Conservation (phyloP, 2,888 invertebrate genomes). For the Brachypalpus laphriformis region DNA sequence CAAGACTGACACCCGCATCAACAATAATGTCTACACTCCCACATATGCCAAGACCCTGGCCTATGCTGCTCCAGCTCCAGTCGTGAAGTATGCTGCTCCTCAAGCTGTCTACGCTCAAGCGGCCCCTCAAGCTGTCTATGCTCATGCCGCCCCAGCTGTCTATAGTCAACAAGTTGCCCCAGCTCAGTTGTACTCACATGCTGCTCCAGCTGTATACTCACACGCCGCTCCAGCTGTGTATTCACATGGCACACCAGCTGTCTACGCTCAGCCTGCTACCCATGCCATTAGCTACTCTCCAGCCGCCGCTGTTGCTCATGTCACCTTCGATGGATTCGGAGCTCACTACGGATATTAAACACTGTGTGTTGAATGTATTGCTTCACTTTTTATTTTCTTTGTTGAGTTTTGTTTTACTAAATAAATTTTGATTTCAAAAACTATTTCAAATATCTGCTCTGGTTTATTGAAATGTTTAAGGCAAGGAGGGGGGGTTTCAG, state of each 20-base stretch:
- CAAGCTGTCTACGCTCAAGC: conserved; percentile 78
- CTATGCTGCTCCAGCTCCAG: conserved; percentile 78
- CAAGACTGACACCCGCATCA: conserved; percentile 84
- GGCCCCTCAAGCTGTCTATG: conserved; percentile 77
- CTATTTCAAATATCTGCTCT: too few relatives aligned
- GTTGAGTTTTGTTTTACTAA: conserved; percentile 25
- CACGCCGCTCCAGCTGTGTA: conserved; percentile 74
- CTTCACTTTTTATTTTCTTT: not conserved
- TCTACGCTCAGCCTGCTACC: conserved; percentile 39
- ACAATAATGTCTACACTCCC: conserved; percentile 84
- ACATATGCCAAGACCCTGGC: conserved; percentile 76
- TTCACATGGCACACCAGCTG: conserved; percentile 77
- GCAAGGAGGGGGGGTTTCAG: too few relatives aligned
- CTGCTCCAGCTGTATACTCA: conserved; percentile 74
- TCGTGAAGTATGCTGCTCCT: conserved; percentile 61
- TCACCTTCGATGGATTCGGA: conserved; percentile 85
- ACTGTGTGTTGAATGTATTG: not conserved
- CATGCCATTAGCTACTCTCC: conserved; percentile 82
- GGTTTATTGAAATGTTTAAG: too few relatives aligned
- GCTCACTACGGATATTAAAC: conserved; percentile 86
- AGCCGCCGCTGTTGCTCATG: conserved; percentile 85
- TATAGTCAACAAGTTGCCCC: conserved; percentile 77
- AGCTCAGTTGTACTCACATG: conserved; percentile 77
- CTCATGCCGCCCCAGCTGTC: conserved; percentile 78
- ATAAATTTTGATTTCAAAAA: not conserved